These are phyloP conservation scores for Vipera latastei DNA, from an alignment of 2,797 vertebrate genomes.

Conservation along the genomic window DNA sequence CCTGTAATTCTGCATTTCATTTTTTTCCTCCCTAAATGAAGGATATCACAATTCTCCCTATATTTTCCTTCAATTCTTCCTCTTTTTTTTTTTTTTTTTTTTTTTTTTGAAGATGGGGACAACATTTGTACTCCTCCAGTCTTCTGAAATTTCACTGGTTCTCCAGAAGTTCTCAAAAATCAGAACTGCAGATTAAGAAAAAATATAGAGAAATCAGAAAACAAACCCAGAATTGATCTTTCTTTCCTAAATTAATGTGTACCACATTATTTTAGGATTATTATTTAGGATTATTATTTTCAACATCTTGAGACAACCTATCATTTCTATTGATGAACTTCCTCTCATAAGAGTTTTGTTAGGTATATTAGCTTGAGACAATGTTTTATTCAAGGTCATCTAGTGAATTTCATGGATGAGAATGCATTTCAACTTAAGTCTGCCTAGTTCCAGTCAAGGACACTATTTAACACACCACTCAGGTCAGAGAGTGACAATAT, in stretches of 20 bases:
- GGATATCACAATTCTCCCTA: not conserved
- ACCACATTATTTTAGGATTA: not conserved
- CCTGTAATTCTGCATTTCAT: not conserved
- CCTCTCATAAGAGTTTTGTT: not conserved
- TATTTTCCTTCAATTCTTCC: not conserved
- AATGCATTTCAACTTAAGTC: not conserved
- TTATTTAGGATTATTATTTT: not conserved
- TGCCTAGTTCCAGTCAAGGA: slow-evolving; percentile 7
- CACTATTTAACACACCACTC: slow-evolving; percentile 55
- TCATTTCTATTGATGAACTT: slow-evolving; percentile 59
- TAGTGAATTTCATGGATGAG: not conserved
- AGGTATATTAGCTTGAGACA: not conserved
- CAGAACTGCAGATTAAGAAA: slow-evolving; percentile 23
- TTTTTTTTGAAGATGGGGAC: not conserved
- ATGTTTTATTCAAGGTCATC: not conserved
- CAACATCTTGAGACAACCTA: slow-evolving; percentile 43
- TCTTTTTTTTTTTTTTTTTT: too few relatives aligned
- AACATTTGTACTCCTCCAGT: not conserved
- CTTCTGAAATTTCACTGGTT: not conserved
- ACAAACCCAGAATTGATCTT: slow-evolving; percentile 26
- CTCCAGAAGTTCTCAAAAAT: not conserved
- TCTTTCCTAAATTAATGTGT: not conserved
- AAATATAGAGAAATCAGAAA: slow-evolving; percentile 52
- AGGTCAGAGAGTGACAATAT: slow-evolving; percentile 43
- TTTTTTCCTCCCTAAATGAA: not conserved